These are phyloP conservation scores for Meloidogyne floridensis DNA, from an alignment of 1,140 invertebrate species.

Conservation along the genomic window DNA sequence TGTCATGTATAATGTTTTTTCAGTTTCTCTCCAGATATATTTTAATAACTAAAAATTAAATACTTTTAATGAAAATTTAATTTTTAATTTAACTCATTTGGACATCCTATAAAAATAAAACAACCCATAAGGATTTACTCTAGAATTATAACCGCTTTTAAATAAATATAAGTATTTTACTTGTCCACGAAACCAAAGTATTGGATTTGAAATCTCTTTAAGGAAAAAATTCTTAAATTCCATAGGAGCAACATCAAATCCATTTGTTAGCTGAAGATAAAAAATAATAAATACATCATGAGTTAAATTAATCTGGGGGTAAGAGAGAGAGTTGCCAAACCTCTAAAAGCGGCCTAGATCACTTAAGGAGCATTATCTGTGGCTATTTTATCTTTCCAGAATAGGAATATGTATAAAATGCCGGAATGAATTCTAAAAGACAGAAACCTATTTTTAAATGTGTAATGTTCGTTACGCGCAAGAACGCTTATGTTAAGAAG, in stretches of 20 bases:
- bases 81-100: not conserved
- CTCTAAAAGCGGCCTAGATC: no score
- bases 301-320: not conserved
- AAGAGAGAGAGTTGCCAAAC: no score
- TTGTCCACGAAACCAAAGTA: conserved; percentile 68
- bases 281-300: no score
- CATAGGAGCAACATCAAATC: conserved; percentile 71
- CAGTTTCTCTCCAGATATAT: not conserved
- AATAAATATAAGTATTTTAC: not conserved
- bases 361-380: no score
- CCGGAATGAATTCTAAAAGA: no score
- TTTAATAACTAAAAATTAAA: conserved; percentile 11
- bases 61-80: not conserved
- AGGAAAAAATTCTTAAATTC: conserved; percentile 80
- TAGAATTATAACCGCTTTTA: not conserved
- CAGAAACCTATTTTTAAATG: no score
- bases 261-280: not conserved
- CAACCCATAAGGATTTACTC: not conserved
- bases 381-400: no score
- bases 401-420: no score
- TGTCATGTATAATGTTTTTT: not conserved
- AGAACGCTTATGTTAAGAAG: no score
- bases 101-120: not conserved
- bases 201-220: conserved; percentile 87
- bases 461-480: no score